phyloP scores from a whole-genome alignment of 1,140 invertebrate species.

The Tribolium castaneum region DNA sequence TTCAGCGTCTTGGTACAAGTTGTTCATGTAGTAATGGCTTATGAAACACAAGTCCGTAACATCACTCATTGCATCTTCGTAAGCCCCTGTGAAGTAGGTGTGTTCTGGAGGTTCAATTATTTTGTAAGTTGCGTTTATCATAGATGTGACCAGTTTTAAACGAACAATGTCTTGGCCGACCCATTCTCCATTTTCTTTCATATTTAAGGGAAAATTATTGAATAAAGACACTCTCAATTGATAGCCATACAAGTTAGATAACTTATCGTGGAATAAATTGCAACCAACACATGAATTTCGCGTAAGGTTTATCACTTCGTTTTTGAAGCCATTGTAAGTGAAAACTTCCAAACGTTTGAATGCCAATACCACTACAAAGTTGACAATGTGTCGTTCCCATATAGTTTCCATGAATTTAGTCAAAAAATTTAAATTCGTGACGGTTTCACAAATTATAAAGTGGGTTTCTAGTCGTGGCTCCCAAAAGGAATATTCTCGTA shows the following conservation, averaged over 20 bases:
- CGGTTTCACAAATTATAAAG: neutral
- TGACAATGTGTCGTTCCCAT: neutral
- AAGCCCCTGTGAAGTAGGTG: neutral
- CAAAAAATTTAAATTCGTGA: neutral
- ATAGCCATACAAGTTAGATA: slow-evolving; percentile 22
- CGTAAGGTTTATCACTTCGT: slow-evolving; percentile 1
- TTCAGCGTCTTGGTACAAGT: slow-evolving; percentile 8
- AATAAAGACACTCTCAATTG: slow-evolving; percentile 27
- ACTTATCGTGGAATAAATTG: slow-evolving; percentile 17
- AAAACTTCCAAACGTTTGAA: neutral
- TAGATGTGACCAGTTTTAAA: neutral
- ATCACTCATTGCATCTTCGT: neutral
- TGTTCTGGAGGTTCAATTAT: neutral
- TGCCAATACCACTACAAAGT: neutral
- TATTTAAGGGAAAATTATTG: neutral
- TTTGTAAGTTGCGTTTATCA: slow-evolving; percentile 25
- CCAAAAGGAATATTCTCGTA: neutral
- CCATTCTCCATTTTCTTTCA: neutral
- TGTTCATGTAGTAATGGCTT: slow-evolving; percentile 1
- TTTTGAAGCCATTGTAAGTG: slow-evolving; percentile 10
- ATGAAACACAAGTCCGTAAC: slow-evolving; percentile 30
- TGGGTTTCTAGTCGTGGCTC: neutral
- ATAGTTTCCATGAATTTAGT: neutral
- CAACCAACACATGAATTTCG: no score
- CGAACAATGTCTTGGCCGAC: neutral